A percentile compares a stretch with the other conserved stretches of the same genome.
Evolutionary conservation across 2,888 invertebrate genomes (phyloP).

Genomic region (Phengaris arion): DNA sequence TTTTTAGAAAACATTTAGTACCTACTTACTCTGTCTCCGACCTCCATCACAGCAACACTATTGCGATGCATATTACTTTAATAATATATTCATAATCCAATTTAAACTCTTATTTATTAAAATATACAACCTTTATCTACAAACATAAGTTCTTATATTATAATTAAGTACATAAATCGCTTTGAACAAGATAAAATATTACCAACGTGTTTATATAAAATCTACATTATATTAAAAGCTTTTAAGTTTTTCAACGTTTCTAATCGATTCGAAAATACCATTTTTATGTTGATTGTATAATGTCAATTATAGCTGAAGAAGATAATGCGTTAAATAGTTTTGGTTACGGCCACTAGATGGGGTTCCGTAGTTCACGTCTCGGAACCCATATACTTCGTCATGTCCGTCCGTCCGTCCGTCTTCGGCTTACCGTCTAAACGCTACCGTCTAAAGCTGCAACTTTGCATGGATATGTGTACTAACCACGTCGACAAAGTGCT

Average conservation of each 20-base stretch:
- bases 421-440: no score
- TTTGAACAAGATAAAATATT: conserved; percentile 5
- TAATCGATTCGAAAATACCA: neutral
- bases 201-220: conserved; percentile 15
- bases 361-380: no score
- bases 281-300: neutral
- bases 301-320: neutral
- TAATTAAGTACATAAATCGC: conserved; percentile 17
- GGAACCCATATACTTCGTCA: no score
- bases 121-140: neutral
- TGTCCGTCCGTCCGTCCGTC: no score
- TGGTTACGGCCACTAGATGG: no score
- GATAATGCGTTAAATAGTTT: no score
- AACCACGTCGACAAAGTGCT: no score
- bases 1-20: no score
- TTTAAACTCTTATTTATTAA: conserved; percentile 4
- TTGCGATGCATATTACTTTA: neutral
- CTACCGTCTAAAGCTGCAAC: no score
- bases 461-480: no score
- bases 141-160: conserved; percentile 18
- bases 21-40: neutral
- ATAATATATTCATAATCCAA: conserved; percentile 9
- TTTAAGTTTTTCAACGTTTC: conserved; percentile 15
- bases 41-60: neutral
- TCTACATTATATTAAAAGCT: conserved; percentile 24